Evolutionary conservation across 2,888 invertebrate genomes (phyloP).

Genomic region (Heliconius erato): DNA sequence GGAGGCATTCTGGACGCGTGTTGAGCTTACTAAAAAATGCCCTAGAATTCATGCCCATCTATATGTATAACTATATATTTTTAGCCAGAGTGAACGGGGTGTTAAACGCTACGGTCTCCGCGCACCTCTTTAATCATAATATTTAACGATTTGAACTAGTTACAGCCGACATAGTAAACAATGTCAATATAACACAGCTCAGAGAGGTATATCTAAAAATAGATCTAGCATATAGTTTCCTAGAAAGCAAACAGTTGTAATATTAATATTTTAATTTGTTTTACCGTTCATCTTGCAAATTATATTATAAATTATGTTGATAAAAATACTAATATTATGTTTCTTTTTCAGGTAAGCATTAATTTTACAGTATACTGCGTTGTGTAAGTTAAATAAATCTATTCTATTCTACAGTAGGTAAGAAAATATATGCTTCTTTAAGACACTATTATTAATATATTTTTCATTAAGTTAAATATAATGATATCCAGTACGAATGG

Average conservation of each 20-base stretch:
- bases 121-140: too few relatives aligned
- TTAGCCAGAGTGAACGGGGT: too few relatives aligned
- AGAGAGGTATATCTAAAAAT: neutral
- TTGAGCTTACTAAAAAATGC: too few relatives aligned
- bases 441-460: too few relatives aligned
- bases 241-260: neutral
- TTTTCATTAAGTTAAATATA: too few relatives aligned
- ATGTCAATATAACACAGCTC: neutral
- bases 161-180: neutral
- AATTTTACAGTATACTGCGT: neutral
- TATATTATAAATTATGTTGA: neutral
- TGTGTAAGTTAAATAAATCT: neutral
- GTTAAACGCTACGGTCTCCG: too few relatives aligned
- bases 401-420: neutral
- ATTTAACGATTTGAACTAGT: neutral
- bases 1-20: too few relatives aligned
- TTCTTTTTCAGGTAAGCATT: slow-evolving; percentile 1
- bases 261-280: neutral
- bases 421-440: neutral
- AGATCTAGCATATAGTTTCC: neutral
- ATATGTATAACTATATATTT: too few relatives aligned
- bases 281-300: neutral
- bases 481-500: too few relatives aligned
- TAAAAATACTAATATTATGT: neutral
- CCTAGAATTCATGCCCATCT: too few relatives aligned